Base-by-base conservation (phyloP, 2,888 invertebrate species). In the Chesias legatella region DNA sequence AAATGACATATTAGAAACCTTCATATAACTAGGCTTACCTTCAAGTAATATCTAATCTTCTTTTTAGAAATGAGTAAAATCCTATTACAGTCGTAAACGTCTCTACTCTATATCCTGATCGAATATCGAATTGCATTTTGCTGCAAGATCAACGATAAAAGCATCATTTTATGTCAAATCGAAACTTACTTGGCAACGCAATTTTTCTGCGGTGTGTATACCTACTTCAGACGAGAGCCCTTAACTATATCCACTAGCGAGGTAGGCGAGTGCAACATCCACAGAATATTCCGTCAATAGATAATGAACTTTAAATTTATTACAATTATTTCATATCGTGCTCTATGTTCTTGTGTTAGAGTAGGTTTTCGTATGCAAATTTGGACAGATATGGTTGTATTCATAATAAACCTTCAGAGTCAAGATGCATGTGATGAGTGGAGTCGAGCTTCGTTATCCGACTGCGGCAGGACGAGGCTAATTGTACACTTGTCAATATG, bases 401-500 rank as follows among this genome's bases (percentile, higher is more conserved):
- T 71, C 71, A 31, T 65, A 63, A 67, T 68, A 68, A 58, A 56
- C 40, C 32, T 43, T 42, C 27, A 27, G 51, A 73, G 67, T 74
- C 70, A 76, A 76, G 75, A 70, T 73, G 70, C 71, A 73, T 70
- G 69, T 73, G 66, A 70, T 72, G 70, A 71, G 79, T 67, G 68
- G 66, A 69, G 68, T 67, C 64, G 67, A 55, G 71, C 79, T 79
- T 79, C 79, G 79, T 79, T 79, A 79, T 78, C 64, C 68, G 60
- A 63, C 65, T 71, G 67, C 61, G 60, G 62, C 54, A 68, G 68
- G 68, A 72, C 68, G 69, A 71, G 60, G 73, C 77, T 79, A 79
- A 79, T 79, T 79, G 79, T 75, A 66, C 56, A 66, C 76, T 78
- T 60, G 64, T 65, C 61, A 55, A 59, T 62, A 61, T 59, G 61